Evolutionary conservation across 2,888 invertebrate genomes (phyloP), one percentile per base, ranked within the genome.

Genomic region (Megastigmus dorsalis): DNA sequence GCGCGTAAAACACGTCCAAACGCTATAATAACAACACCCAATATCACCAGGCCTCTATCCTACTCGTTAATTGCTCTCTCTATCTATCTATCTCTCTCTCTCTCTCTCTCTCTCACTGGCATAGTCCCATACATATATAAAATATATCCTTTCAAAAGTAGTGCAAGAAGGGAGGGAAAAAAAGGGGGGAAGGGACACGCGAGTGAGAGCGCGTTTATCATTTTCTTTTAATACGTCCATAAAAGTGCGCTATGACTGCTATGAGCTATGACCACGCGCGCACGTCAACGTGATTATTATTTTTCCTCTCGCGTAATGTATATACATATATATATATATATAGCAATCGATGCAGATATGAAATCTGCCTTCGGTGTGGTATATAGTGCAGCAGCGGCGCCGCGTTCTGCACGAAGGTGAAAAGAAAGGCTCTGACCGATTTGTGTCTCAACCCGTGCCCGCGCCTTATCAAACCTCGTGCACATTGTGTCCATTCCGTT

Each of bases 121-220:
- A n/a, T n/a, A n/a, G n/a, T n/a, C n/a, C n/a, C n/a, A n/a, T n/a
- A n/a, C n/a, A n/a, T n/a, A n/a, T n/a, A n/a, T n/a, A n/a, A n/a
- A n/a, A n/a, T n/a, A n/a, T n/a, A n/a, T n/a, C n/a, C n/a, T n/a
- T n/a, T n/a, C n/a, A n/a, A n/a, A n/a, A n/a, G n/a, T n/a, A n/a
- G n/a, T n/a, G n/a, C n/a, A n/a, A n/a, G n/a, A n/a, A n/a, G n/a
- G n/a, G n/a, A n/a, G n/a, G n/a, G n/a, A n/a, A n/a, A 57, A 57
- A 57, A n/a, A n/a, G n/a, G n/a, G n/a, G n/a, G 45, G 45, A 57
- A 10, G n/a, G 15, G 67, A 45, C 36, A 54, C 62, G 20, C 45
- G 33, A 28, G n/a, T n/a, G n/a, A n/a, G n/a, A n/a, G 33, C 52
- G 30, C 63, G 45, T 70, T 70, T 70, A 63, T 70, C 70, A 63